These are phyloP conservation scores for Delia radicum DNA, from an alignment of 1,140 invertebrate species.

Conservation along the genomic window DNA sequence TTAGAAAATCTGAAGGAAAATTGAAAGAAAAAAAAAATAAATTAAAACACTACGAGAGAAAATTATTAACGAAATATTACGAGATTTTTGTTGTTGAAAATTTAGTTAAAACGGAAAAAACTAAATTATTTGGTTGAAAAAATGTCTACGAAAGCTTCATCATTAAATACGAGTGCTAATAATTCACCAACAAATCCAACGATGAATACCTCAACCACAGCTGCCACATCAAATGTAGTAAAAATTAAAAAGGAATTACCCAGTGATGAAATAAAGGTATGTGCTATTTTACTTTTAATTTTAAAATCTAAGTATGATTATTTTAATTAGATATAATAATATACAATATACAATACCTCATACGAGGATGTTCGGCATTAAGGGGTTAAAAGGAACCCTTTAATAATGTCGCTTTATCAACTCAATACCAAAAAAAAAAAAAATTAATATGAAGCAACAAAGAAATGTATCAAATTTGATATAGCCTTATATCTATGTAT, in stretches of 20 bases:
- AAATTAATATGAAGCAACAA: too few relatives aligned
- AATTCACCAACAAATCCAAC: constrained; percentile 12
- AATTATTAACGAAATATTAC: not conserved
- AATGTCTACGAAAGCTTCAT: constrained; percentile 49
- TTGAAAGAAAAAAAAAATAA: not conserved
- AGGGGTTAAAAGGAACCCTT: too few relatives aligned
- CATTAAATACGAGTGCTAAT: constrained; percentile 24
- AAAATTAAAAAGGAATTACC: constrained; percentile 59
- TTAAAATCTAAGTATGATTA: too few relatives aligned
- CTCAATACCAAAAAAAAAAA: too few relatives aligned
- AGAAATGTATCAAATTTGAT: too few relatives aligned
- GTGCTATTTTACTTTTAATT: not conserved
- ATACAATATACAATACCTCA: too few relatives aligned
- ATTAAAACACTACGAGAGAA: not conserved
- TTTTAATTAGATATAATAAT: too few relatives aligned
- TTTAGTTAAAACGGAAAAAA: not conserved
- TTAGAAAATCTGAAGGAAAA: not conserved
- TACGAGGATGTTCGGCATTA: too few relatives aligned
- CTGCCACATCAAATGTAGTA: constrained; percentile 30
- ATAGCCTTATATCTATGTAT: too few relatives aligned
- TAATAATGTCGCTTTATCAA: too few relatives aligned
- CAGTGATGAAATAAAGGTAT: constrained; percentile 60
- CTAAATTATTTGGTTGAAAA: not conserved
- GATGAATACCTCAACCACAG: not conserved
- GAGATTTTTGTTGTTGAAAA: not conserved